Evolutionary conservation across 2,113 vertebrate genomes (phyloP).

Genomic region (Phylloscopus trochiloides): DNA sequence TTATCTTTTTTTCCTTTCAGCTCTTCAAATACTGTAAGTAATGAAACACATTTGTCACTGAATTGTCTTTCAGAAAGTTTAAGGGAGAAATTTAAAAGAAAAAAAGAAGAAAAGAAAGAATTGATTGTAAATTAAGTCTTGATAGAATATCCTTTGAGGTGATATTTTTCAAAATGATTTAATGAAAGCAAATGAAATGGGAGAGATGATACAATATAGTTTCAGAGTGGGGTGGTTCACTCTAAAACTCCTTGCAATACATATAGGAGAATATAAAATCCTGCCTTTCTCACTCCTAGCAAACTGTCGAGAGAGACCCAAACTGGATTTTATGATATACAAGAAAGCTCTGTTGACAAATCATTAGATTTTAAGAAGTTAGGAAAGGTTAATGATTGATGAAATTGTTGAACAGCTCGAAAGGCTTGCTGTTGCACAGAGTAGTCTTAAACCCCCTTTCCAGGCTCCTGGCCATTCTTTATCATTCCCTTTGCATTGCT

Average conservation of each 20-base stretch:
- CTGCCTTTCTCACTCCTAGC: neutral
- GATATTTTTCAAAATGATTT: neutral
- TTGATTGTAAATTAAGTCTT: neutral
- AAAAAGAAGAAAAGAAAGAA: neutral
- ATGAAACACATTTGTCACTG: conserved; percentile 3
- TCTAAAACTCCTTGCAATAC: neutral
- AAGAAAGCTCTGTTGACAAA: neutral
- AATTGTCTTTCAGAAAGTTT: conserved; percentile 7
- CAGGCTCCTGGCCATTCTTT: neutral
- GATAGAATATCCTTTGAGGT: neutral
- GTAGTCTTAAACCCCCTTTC: neutral
- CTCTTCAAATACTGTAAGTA: conserved; percentile 3
- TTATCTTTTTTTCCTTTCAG: neutral
- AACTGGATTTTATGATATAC: neutral
- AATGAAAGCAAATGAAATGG: neutral
- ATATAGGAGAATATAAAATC: neutral
- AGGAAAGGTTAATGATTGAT: neutral
- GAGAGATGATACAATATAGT: neutral
- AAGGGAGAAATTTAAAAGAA: neutral
- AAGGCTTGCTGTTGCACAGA: neutral
- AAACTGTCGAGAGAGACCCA: neutral
- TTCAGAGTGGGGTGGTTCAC: neutral
- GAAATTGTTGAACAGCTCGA: neutral
- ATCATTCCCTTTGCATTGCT: neutral
- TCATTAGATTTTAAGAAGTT: neutral